phyloP scores from a whole-genome alignment of 1,140 invertebrate genomes.

The Cyclina sinensis region DNA sequence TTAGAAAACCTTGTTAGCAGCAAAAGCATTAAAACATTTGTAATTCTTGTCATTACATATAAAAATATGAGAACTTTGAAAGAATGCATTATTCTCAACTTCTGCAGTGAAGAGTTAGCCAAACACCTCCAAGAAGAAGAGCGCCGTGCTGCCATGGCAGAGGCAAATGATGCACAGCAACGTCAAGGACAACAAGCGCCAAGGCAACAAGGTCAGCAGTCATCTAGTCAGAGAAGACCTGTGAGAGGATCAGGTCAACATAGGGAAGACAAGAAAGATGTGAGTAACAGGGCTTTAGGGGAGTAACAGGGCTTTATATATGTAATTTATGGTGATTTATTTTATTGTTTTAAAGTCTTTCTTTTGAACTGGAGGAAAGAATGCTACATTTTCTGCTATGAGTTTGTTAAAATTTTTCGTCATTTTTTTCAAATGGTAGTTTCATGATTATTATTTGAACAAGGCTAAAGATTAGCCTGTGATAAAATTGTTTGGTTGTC shows the following conservation, averaged over 20 bases:
- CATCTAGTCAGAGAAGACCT: conserved; percentile 10
- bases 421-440: neutral
- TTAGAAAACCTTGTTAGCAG: no score
- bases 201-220: neutral
- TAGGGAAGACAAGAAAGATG: conserved; percentile 64
- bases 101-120: conserved; percentile 87
- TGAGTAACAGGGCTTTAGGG: neutral
- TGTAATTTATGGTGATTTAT: neutral
- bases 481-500: no score
- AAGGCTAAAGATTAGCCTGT: no score
- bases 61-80: no score
- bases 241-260: neutral
- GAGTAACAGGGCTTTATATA: neutral
- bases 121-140: conserved; percentile 87
- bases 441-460: no score
- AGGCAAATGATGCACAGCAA: conserved; percentile 18
- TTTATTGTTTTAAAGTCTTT: neutral
- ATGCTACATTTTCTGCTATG: neutral
- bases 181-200: neutral
- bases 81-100: no score
- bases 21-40: no score
- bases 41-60: no score
- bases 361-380: neutral
- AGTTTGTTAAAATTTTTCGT: neutral
- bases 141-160: conserved; percentile 67